Evolutionary conservation across 2,888 invertebrate genomes (phyloP).

Genomic region (Megalurothrips usitatus): DNA sequence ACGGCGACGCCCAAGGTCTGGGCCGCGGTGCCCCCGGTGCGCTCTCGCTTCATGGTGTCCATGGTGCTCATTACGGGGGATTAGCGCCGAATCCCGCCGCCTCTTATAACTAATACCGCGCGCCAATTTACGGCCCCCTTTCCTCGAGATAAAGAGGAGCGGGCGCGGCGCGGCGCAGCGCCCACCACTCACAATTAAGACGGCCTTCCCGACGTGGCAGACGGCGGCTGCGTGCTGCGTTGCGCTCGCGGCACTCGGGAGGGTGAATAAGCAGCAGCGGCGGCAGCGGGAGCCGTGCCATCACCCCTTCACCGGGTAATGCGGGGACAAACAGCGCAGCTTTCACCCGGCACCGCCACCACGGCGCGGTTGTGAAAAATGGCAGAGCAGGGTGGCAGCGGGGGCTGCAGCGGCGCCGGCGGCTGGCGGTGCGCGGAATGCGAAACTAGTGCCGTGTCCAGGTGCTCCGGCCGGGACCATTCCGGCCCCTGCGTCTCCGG

Average conservation of each 20-base stretch:
- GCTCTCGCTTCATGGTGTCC: neutral
- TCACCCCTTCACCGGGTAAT: too few species aligned
- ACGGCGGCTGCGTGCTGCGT: too few species aligned
- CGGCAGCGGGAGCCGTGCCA: too few species aligned
- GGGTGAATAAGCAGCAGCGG: too few species aligned
- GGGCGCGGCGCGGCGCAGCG: neutral
- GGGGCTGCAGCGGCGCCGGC: neutral
- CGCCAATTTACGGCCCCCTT: slow-evolving; percentile 1
- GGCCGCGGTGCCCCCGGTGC: neutral
- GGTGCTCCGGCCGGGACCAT: neutral
- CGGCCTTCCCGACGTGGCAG: neutral
- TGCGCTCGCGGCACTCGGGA: too few species aligned
- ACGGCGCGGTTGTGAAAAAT: neutral
- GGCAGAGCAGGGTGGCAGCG: neutral
- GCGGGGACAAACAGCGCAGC: too few species aligned
- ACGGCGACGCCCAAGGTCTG: neutral
- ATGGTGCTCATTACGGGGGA: neutral
- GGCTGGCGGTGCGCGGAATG: neutral
- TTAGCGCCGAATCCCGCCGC: slow-evolving; percentile 18
- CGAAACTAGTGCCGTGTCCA: neutral
- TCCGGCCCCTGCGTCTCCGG: neutral
- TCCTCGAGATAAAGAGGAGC: slow-evolving; percentile 5
- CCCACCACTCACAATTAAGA: slow-evolving; percentile 21
- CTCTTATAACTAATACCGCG: slow-evolving; percentile 9
- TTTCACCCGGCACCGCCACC: too few species aligned